A percentile compares a stretch with the other conserved stretches of the same genome.
phyloP scores from a whole-genome alignment of 2,113 vertebrate species.

The Acrocephalus arundinaceus region DNA sequence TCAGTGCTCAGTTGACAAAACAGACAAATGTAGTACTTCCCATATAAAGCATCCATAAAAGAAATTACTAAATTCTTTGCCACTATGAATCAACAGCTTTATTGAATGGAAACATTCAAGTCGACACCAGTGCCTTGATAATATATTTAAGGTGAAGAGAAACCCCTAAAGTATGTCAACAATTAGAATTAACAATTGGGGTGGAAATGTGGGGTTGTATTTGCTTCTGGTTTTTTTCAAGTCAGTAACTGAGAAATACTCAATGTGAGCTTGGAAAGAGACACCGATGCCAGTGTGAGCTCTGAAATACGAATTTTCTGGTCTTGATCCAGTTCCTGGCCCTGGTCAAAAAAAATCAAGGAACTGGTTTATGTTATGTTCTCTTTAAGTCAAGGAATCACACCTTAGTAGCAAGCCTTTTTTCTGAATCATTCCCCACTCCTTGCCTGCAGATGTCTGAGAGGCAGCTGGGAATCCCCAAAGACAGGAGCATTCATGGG shows the following conservation, averaged over 20 bases:
- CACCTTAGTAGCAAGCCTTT: not conserved
- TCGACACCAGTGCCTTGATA: not conserved
- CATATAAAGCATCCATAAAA: not conserved
- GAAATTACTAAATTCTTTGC: not conserved
- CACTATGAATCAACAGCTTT: not conserved
- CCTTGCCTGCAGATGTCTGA: not conserved
- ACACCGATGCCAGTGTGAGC: not conserved
- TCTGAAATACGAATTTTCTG: not conserved
- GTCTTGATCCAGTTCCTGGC: not conserved
- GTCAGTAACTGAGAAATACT: not conserved
- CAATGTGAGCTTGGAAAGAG: not conserved
- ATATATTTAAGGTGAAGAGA: not conserved
- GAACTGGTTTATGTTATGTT: not conserved
- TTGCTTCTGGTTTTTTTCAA: not conserved
- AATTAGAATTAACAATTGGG: not conserved
- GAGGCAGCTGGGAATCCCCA: not conserved
- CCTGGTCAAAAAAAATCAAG: not conserved
- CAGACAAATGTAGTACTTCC: not conserved
- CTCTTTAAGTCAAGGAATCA: not conserved
- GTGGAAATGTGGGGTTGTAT: not conserved
- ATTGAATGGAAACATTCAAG: not conserved
- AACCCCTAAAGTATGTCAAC: not conserved
- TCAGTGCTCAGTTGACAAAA: constrained; percentile 1
- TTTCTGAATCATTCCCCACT: not conserved
- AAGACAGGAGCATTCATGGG: not conserved